Evolutionary conservation across 2,888 invertebrate genomes (phyloP), one percentile per base, ranked within the genome.

Genomic region (Lydus trimaculatus): DNA sequence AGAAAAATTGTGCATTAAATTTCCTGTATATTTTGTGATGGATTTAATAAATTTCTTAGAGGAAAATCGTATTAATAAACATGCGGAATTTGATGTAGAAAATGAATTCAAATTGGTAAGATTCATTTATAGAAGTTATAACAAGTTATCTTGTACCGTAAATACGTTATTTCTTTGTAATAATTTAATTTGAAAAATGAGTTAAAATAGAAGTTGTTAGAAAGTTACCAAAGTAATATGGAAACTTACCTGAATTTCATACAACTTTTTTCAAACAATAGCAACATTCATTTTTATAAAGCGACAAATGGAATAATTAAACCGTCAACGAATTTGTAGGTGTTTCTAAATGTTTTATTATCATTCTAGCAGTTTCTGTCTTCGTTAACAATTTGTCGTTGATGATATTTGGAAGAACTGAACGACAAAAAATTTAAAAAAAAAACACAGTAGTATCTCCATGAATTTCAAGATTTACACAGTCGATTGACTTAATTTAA

Each of bases 151-250:
- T 71, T 39, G 63, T 61, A 75, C 71, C 72, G 71, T 72, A 77
- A 78, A 78, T 70, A 74, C 74, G 73, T 81, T 79, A 80, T 79
- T 79, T 78, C 78, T 77, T 80, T 80, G 78, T 73, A 70, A 77
- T 78, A 78, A 79, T 78, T 79, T 76, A 72, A 75, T 81, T 79
- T 79, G 71, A 78, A 75, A 81, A 80, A 80, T 78, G 78, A 81
- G 79, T 80, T 78, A 79, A 76, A 80, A 75, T 74, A 72, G 75
- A 78, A 80, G 78, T 80, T 78, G 80, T 81, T 56, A 78, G 79
- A 77, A 80, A 81, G 75, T 81, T 80, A 75, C 73, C 74, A 76
- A 75, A 74, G 72, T 69, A 70, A 72, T 76, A 73, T 77, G 75
- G 75, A 75, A 75, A 56, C 4, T 56, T 28, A 56, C 28, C 28